These are phyloP conservation scores for Montipora capricornis DNA, from an alignment of 64 coral and sea anemone species.

Conservation along the genomic window DNA sequence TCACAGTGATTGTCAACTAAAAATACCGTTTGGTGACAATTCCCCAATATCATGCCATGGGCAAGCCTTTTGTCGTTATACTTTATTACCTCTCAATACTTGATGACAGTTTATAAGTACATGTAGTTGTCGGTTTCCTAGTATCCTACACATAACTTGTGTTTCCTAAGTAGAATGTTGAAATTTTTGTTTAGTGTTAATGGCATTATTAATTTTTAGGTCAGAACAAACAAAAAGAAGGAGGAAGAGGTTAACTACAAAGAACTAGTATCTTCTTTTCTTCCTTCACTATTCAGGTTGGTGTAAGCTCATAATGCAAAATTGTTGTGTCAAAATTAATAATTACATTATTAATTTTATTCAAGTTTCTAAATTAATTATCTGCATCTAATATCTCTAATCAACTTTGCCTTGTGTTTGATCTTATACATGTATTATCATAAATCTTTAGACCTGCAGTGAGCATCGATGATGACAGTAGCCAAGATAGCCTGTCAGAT, in stretches of 20 bases:
- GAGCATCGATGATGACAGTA: slow-evolving; percentile 86
- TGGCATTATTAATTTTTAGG: slow-evolving; percentile 27
- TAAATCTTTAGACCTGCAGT: slow-evolving; percentile 60
- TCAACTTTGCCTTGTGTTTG: not conserved
- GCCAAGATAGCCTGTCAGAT: slow-evolving; percentile 83
- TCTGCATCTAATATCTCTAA: not conserved
- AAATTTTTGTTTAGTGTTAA: not conserved
- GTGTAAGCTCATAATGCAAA: not conserved
- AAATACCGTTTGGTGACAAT: too few species aligned
- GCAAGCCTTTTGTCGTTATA: too few species aligned
- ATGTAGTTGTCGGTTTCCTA: too few species aligned
- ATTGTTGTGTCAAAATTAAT: too few species aligned
- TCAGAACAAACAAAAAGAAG: slow-evolving; percentile 97
- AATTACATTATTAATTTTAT: too few species aligned
- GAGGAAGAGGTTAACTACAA: slow-evolving; percentile 98
- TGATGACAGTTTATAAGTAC: too few species aligned
- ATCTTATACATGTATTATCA: not conserved
- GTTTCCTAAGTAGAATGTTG: too few species aligned
- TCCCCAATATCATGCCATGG: too few species aligned
- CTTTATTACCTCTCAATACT: too few species aligned
- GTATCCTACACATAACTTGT: too few species aligned
- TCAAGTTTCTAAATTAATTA: too few species aligned
- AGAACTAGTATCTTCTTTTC: slow-evolving; percentile 89
- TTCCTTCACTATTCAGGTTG: slow-evolving; percentile 77
- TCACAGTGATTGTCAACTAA: too few species aligned